Percentiles rank a stretch among this genome's conserved stretches.
These are phyloP conservation scores for Grus americana DNA, from an alignment of 2,113 vertebrate genomes.

Conservation along the genomic window DNA sequence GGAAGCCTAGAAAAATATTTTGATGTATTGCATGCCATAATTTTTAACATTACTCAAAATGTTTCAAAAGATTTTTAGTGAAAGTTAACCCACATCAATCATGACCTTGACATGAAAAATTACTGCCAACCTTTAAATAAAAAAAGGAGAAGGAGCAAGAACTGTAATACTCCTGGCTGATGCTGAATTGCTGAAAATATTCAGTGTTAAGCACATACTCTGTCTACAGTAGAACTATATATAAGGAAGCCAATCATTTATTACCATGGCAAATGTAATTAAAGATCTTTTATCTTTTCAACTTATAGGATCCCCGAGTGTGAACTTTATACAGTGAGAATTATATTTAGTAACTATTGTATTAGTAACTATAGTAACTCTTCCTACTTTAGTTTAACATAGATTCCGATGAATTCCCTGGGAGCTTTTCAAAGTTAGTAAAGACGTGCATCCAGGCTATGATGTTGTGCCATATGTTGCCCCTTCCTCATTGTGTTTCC, in stretches of 20 bases:
- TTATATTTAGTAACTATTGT: conserved; percentile 56
- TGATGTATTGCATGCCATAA: conserved; percentile 45
- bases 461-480: not conserved
- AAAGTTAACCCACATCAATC: conserved; percentile 69
- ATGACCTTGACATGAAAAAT: conserved; percentile 67
- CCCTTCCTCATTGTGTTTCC: not conserved
- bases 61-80: conserved; percentile 61
- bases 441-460: not conserved
- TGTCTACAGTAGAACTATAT: not conserved
- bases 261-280: conserved; percentile 56
- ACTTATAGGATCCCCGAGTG: conserved; percentile 28
- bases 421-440: conserved; percentile 2
- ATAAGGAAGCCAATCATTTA: conserved; percentile 34
- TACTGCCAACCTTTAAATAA: conserved; percentile 59
- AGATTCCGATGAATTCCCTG: conserved; percentile 38
- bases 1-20: conserved; percentile 63
- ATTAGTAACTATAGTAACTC: conserved; percentile 65
- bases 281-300: conserved; percentile 59
- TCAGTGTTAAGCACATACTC: conserved; percentile 10
- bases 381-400: conserved; percentile 36
- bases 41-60: conserved; percentile 68
- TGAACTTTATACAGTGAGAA: conserved; percentile 10
- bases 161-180: not conserved
- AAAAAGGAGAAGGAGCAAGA: conserved; percentile 10
- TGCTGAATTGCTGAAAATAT: conserved; percentile 40